phyloP scores from a whole-genome alignment of 2,888 invertebrate genomes.

The Heterodera filipjevi region DNA sequence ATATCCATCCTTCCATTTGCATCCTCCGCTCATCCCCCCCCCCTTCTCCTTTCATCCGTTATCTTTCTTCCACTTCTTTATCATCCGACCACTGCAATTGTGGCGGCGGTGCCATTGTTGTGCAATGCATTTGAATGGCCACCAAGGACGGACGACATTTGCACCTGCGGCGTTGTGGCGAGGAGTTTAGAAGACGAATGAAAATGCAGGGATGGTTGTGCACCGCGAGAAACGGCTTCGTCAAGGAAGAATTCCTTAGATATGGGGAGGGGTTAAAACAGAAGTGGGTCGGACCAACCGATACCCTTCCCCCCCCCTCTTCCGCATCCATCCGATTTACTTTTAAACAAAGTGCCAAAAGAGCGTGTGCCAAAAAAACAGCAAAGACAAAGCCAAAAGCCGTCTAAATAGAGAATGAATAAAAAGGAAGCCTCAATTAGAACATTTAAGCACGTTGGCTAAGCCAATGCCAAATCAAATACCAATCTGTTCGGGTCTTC shows the following conservation, averaged over 20 bases:
- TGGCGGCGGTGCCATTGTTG: not conserved
- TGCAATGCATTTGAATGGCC: not conserved
- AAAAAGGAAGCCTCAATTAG: not conserved
- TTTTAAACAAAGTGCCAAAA: constrained; percentile 85
- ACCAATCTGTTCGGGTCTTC: constrained; percentile 68
- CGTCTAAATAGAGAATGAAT: constrained; percentile 67
- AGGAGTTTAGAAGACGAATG: not conserved
- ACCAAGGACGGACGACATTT: not conserved
- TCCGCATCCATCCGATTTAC: constrained; percentile 51
- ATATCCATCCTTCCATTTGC: not conserved
- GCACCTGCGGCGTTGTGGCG: not conserved
- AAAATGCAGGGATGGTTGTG: not conserved
- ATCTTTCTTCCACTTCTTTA: not conserved
- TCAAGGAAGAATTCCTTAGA: constrained; percentile 26
- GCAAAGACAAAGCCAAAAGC: constrained; percentile 74
- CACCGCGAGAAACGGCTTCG: not conserved
- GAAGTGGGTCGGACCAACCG: not conserved
- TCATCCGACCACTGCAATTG: constrained; percentile 1
- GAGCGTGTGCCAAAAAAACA: constrained; percentile 79
- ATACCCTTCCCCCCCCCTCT: not conserved
- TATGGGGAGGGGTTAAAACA: too few relatives aligned
- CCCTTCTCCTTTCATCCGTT: not conserved
- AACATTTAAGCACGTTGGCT: too few relatives aligned
- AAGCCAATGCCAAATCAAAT: not conserved
- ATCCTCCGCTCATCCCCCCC: not conserved